A percentile compares a stretch with the other conserved stretches of the same genome.
Evolutionary conservation across 2,888 invertebrate genomes (phyloP).

Genomic region (Rosalia funebris): DNA sequence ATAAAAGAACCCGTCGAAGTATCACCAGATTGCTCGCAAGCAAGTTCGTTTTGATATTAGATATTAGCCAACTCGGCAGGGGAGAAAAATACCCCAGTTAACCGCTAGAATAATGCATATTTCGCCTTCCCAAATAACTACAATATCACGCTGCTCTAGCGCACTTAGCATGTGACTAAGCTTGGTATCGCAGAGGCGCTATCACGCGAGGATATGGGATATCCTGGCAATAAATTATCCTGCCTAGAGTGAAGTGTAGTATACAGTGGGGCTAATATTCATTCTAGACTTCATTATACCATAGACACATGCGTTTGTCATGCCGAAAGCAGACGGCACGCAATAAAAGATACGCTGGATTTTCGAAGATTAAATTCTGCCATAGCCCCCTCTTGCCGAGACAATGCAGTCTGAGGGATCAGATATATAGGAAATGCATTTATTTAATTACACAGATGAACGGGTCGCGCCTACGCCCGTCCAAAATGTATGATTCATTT

Average conservation of each 20-base stretch:
- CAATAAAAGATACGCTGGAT: constrained; percentile 47
- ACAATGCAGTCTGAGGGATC: constrained; percentile 28
- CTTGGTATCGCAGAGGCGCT: constrained; percentile 53
- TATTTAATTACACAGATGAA: constrained; percentile 41
- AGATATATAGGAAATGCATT: constrained; percentile 42
- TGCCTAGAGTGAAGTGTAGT: constrained; percentile 43
- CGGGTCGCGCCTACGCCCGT: constrained; percentile 33
- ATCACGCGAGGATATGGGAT: constrained; percentile 62
- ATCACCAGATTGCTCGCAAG: constrained; percentile 33
- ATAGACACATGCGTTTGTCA: constrained; percentile 58
- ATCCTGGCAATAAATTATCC: constrained; percentile 61
- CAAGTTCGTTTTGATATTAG: constrained; percentile 42
- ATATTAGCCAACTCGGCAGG: constrained; percentile 39
- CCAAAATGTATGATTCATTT: constrained; percentile 31
- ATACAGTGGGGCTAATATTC: constrained; percentile 45
- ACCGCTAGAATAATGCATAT: constrained; percentile 32
- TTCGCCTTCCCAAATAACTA: constrained; percentile 28
- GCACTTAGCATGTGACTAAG: constrained; percentile 50
- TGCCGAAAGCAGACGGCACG: constrained; percentile 51
- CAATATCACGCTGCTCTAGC: constrained; percentile 36
- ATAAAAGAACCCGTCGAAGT: constrained; percentile 31
- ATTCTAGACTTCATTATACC: constrained; percentile 56
- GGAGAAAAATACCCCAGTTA: constrained; percentile 36
- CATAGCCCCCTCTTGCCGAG: constrained; percentile 14
- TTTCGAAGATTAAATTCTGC: constrained; percentile 39